Conservation (phyloP, 2,113 vertebrate genomes). For the Dryoscopus gambensis region DNA sequence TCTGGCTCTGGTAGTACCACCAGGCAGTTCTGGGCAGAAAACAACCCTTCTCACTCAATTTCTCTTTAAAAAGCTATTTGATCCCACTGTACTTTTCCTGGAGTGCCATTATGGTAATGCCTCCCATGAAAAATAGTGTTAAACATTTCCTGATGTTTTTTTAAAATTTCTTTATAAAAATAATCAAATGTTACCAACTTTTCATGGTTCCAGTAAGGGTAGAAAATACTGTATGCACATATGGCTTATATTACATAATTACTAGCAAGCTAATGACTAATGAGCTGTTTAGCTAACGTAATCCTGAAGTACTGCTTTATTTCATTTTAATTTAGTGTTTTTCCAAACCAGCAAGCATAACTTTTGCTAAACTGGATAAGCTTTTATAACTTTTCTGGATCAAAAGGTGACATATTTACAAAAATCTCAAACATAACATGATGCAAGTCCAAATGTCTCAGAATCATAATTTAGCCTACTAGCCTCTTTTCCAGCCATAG, state of each 20-base stretch:
- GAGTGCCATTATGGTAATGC: neutral
- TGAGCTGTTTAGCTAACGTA: neutral
- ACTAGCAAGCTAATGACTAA: neutral
- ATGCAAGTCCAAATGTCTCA: neutral
- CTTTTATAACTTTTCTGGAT: neutral
- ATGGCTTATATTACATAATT: neutral
- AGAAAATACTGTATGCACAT: neutral
- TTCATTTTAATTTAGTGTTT: neutral
- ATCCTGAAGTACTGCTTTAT: neutral
- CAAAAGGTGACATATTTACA: neutral
- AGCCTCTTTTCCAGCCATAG: neutral
- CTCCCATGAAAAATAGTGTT: neutral
- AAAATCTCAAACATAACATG: neutral
- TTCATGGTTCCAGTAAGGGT: neutral
- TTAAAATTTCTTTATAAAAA: neutral
- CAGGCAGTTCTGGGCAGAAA: neutral
- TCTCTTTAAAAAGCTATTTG: neutral
- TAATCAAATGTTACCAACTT: neutral
- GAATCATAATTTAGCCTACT: neutral
- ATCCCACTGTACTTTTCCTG: neutral
- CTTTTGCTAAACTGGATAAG: neutral
- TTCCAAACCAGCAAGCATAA: neutral
- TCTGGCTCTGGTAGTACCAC: neutral
- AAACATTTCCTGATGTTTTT: neutral
- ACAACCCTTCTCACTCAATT: neutral